Evolutionary conservation across 2,888 invertebrate genomes (phyloP), one percentile per base, ranked within the genome.

Genomic region (Drosophila austrosaltans): DNA sequence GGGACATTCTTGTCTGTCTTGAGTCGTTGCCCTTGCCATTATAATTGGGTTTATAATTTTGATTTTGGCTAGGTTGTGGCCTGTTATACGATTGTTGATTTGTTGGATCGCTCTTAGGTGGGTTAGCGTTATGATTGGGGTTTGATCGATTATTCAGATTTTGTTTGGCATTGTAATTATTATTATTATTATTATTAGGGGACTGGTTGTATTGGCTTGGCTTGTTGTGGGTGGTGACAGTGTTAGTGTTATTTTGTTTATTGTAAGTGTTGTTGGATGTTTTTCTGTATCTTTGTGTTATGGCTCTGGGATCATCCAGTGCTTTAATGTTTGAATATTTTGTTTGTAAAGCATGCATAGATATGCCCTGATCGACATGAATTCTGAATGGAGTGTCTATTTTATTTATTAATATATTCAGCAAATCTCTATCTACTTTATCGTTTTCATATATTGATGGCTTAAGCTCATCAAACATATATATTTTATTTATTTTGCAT

Each of bases 361-460:
- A 40, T 40, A 40, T 40, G 40, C 40, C 40, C 40, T 40, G 40
- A 40, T 12, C 12, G 40, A 40, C 40, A 40, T 40, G 40, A 40
- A 40, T 40, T 12, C 40, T 40, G 40, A 40, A 42, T 42, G 42
- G 42, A 42, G 42, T 42, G 42, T 42, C 42, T 42, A 42, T 42
- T 42, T 42, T 42, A 16, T 16, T 16, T 16, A 16, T 16, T 16
- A 16, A 16, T 16, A 16, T 16, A 16, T 16, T 16, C 16, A 42
- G 10, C 12, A 40, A 40, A 40, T 40, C 40, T 40, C 40, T 40
- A 40, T 40, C 40, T 40, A 40, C 40, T 42, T 42, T 42, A 42
- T n/a, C 16, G 16, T 40, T 40, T 40, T 40, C 40, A 42, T 42
- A 42, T 5, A 42, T 42, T 10, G 40, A 2, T 40, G 40, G 40